These are phyloP conservation scores for Caenorhabditis latens DNA, from an alignment of 1,140 invertebrate genomes.

Conservation along the genomic window DNA sequence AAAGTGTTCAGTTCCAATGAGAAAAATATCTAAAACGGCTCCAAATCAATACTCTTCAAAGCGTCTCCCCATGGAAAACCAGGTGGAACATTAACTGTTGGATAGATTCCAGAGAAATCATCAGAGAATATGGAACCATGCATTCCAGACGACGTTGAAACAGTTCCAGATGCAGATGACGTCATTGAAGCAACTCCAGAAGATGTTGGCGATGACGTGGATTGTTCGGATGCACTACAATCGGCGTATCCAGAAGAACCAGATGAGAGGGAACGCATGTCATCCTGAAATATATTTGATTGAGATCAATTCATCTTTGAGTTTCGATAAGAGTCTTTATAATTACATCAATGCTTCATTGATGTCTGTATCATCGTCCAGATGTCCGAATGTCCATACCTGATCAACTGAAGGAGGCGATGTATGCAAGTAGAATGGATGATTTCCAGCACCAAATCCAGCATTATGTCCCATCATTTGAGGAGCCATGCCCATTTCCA, in stretches of 20 bases:
- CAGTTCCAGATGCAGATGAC: not conserved
- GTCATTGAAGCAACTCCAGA: conserved; percentile 17
- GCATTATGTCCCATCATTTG: conserved; percentile 34
- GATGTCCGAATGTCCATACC: not conserved
- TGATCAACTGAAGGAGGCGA: conserved; percentile 56
- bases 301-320: not conserved
- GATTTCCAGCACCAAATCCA: conserved; percentile 44
- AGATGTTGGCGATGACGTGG: conserved; percentile 20
- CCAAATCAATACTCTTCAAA: conserved; percentile 20
- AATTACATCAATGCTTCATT: too few species aligned
- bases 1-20: not conserved
- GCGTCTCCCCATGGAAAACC: conserved; percentile 30
- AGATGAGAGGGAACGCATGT: conserved; percentile 60
- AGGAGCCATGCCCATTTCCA: conserved; percentile 1
- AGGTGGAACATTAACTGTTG: not conserved
- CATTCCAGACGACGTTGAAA: not conserved
- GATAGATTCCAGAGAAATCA: conserved; percentile 15
- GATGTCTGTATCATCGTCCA: too few species aligned
- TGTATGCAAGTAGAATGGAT: conserved; percentile 54
- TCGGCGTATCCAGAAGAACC: conserved; percentile 44
- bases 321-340: not conserved
- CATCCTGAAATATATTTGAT: conserved; percentile 57
- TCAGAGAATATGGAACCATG: not conserved
- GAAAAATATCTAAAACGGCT: not conserved
- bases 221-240: conserved; percentile 47